Conservation (phyloP, 30 jellyfish, hydroid and myxozoan genomes). For the Hydra vulgaris region DNA sequence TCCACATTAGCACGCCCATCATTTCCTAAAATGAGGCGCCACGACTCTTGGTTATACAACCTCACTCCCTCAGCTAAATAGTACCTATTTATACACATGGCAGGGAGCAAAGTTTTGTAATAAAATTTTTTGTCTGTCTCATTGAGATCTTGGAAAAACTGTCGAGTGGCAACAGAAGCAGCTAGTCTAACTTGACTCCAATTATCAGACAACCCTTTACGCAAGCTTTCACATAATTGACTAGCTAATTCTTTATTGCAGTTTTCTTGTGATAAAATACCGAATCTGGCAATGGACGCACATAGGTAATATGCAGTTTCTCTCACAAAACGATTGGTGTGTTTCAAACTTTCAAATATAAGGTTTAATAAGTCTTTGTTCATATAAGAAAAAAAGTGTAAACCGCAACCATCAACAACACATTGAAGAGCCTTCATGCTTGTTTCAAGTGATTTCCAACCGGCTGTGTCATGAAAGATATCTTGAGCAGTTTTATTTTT, state of each 20-base stretch:
- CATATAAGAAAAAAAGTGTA: conserved; percentile 37
- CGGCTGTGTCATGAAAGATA: conserved; percentile 95
- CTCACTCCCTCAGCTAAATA: conserved; percentile 97
- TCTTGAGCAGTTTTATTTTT: conserved; percentile 57
- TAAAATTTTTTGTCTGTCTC: conserved; percentile 46
- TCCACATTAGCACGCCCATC: conserved; percentile 74
- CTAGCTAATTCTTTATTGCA: conserved; percentile 50
- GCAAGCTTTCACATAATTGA: conserved; percentile 58
- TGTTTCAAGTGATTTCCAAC: conserved; percentile 95
- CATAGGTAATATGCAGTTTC: conserved; percentile 91
- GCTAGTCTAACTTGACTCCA: conserved; percentile 99
- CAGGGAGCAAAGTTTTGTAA: conserved; percentile 61
- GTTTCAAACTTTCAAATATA: conserved; percentile 61
- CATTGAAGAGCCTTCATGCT: conserved; percentile 91
- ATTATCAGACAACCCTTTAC: conserved; percentile 78
- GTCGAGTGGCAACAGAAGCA: conserved; percentile 96
- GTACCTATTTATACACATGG: conserved; percentile 87
- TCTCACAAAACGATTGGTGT: conserved; percentile 90
- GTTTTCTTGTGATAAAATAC: conserved; percentile 36
- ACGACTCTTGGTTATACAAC: conserved; percentile 82
- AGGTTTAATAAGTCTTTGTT: conserved; percentile 59
- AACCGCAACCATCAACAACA: conserved; percentile 87
- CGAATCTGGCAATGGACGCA: conserved; percentile 86
- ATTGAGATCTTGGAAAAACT: conserved; percentile 60
- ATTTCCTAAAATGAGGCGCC: conserved; percentile 76